Evolutionary conservation across 2,113 vertebrate genomes (phyloP), one percentile per base, ranked within the genome.

Genomic region (Sinocyclocheilus maitianheensis): DNA sequence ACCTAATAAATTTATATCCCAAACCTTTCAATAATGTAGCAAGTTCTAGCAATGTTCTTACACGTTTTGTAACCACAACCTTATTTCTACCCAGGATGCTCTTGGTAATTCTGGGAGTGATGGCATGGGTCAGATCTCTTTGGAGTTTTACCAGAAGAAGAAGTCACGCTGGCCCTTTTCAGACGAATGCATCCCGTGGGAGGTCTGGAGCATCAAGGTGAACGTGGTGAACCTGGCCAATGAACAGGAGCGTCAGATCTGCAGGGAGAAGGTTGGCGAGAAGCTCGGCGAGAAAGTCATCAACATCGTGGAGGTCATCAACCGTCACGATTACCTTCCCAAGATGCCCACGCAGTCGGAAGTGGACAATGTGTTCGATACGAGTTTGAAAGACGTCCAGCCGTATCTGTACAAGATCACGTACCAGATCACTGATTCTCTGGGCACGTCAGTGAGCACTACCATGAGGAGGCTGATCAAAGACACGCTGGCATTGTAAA

Each of bases 111-210:
- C 98, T 0, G 98, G 98, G 80, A 96, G 95, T 0, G 97, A 99
- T 0, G 98, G 98, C 3, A 94, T 98, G 91, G 98, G 98, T 0
- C 97, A 99, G 86, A 97, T 99, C 91, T 99, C 98, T 0, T 86
- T 99, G 92, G 98, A 99, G 91, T 99, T 99, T 92, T 99, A 97
- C 91, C 98, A 99, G 96, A 99, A 99, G 93, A 99, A 99, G 92
- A 99, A 99, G 69, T 99, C 98, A 0, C 96, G 98, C 4, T 99
- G 98, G 98, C 98, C 97, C 0, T 99, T 99, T 90, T 97, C 98
- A 0, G 98, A 99, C 0, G 98, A 99, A 90, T 99, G 98, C 81
- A 99, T 99, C 86, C 98, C 96, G 0, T 99, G 98, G 98, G 98
- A 99, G 87, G 96, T 99, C 60, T 99, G 98, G 98, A 98, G 96